Base-by-base conservation (phyloP, 2,888 invertebrate species). In the Parnassius mnemosyne region DNA sequence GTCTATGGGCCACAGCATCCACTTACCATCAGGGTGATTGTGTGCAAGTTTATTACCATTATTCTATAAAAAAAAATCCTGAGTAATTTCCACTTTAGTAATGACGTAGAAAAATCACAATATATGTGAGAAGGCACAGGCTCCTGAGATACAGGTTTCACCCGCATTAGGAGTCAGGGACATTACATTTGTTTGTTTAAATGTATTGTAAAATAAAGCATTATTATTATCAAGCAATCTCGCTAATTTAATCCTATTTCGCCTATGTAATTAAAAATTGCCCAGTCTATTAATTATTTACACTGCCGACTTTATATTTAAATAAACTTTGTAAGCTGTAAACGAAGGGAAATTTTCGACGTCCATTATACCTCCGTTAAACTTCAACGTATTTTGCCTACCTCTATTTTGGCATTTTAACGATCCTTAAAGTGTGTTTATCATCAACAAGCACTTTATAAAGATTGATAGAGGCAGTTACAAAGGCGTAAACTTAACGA, bases 261-360 rank as follows among this genome's bases (percentile, higher is more conserved):
- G 20, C 25, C 20, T 57, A 47, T 51, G 49, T 57, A n/a, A 47
- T 47, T 51, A 20, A 47, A 41, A 52, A 52, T 46, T 53, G 47
- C 50, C 57, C 10, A 20, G 50, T 25, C 53, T 34, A 20, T 55
- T 61, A 46, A 49, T 57, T 49, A 58, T 62, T 44, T 34, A 20
- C 53, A 34, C 56, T 42, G 53, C 13, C 13, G 57, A 62, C 49
- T 53, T 57, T 53, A 41, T 25, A 49, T 57, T 61, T 11, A 58
- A 57, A 43, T 16, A 53, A 62, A 57, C 57, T 58, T 62, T 20
- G 42, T 12, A 49, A 53, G 53, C 47, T 25, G 57, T 52, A 34
- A 53, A 53, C 57, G 20, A 20, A 34, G 60, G 12, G 43, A 53
- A 57, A 25, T 34, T 34, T 53, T 34, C 52, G 13, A 12, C 61